Base-by-base conservation (phyloP, 2,113 vertebrate species). In the Trichechus manatus region DNA sequence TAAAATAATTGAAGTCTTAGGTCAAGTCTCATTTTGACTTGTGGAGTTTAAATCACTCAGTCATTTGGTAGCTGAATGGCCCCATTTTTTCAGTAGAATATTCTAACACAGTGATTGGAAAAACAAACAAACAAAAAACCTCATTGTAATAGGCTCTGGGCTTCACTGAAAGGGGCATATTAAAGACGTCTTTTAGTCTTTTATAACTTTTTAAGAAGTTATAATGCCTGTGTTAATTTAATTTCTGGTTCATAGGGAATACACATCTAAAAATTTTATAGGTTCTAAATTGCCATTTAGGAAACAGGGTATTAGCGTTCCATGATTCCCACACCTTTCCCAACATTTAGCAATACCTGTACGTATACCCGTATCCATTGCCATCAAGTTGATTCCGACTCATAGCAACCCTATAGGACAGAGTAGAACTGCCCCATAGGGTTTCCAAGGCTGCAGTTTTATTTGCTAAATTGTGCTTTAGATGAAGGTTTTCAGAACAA, bases 11-110 rank as follows among this genome's bases (percentile, higher is more conserved):
- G 59, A 83, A 90, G 64, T 95, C 63, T 93, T 91, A 91, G 50
- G 39, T 95, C 4, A 79, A 70, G 53, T 91, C 74, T 93, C 61
- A 88, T 89, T 95, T 95, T 94, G 31, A 86, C n/a, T 92, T 95
- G 70, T 64, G 7, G 64, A 92, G 8, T 95, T 91, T 86, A 91
- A 84, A 84, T 79, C 63, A 80, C 79, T 56, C 47, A 94, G 27
- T 93, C 84, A 87, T 93, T 7, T 95, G 33, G 31, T 75, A 80
- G 22, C 75, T 88, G 56, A 91, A 89, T 47, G 8, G 20, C 47
- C 31, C 14, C 2, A 27, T 23, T 86, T 95, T 95, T 47, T 72
- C 33, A 94, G 50, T 56, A 93, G 56, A 29, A 44, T 42, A 89
- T 93, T 81, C 15, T 31, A 89, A 96, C 1, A 50, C 11, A 91